Evolutionary conservation across 1,140 invertebrate genomes (phyloP).

Genomic region (Glossosoma conforme): DNA sequence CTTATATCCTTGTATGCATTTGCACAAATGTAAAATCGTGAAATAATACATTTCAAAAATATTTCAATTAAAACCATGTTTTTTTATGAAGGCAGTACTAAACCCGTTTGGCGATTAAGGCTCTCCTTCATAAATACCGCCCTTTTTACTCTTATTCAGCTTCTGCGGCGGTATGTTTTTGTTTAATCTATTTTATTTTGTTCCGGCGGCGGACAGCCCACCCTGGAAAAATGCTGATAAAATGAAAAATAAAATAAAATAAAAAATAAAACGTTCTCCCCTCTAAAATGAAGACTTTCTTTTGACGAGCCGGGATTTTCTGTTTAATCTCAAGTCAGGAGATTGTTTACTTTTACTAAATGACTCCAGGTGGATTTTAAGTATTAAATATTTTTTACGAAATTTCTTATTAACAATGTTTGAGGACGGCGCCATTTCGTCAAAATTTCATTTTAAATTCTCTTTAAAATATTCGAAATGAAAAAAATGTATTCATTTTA

Average conservation of each 20-base stretch:
- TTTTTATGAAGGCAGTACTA: too few species aligned
- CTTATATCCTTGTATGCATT: too few species aligned
- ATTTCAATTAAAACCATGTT: too few species aligned
- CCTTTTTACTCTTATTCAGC: too few species aligned
- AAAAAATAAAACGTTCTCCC: constrained; percentile 27
- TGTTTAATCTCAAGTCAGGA: constrained; percentile 27
- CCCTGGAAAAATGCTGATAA: constrained; percentile 29
- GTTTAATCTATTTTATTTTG: constrained; percentile 26
- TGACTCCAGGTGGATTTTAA: constrained; percentile 25
- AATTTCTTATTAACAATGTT: constrained; percentile 25
- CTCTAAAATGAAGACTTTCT: constrained; percentile 18
- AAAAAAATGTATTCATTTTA: too few species aligned
- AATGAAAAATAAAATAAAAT: constrained; percentile 12
- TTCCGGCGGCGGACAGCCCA: constrained; percentile 5
- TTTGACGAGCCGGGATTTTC: constrained; percentile 24
- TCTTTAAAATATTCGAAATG: too few species aligned
- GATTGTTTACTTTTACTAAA: constrained; percentile 29
- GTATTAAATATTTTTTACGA: constrained; percentile 15
- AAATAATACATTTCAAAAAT: too few species aligned
- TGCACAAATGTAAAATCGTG: too few species aligned
- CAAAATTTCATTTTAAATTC: too few species aligned
- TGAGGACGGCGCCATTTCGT: too few species aligned
- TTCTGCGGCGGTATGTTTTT: constrained; percentile 14
- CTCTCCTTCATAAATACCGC: too few species aligned
- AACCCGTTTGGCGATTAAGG: too few species aligned